Conservation (phyloP, 2,888 invertebrate species). For the Drosophila conformis region DNA sequence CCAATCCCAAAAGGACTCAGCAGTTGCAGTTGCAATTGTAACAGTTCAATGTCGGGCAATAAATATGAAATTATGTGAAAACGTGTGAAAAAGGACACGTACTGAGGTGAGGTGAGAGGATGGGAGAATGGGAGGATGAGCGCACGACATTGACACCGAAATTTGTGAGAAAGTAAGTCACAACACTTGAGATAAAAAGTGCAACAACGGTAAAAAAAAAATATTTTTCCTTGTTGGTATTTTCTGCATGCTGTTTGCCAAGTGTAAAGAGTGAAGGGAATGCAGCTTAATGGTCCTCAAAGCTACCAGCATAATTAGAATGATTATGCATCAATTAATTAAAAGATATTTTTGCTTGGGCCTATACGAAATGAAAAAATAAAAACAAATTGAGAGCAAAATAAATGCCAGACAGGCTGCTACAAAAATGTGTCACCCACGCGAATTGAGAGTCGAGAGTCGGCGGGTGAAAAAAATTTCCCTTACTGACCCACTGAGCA, state of each 20-base stretch:
- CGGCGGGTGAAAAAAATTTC: constrained; percentile 53
- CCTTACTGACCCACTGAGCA: constrained; percentile 67
- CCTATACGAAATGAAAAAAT: constrained; percentile 25
- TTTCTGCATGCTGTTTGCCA: constrained; percentile 5
- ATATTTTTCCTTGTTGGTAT: neutral
- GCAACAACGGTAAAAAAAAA: constrained; percentile 19
- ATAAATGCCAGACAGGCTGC: constrained; percentile 29
- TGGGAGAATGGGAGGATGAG: neutral
- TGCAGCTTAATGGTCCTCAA: constrained; percentile 39
- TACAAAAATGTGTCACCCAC: constrained; percentile 72
- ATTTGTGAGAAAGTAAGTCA: constrained; percentile 63
- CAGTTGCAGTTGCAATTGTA: constrained; percentile 31
- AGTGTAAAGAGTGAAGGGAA: constrained; percentile 7
- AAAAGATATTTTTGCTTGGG: constrained; percentile 62
- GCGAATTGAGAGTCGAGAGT: constrained; percentile 42
- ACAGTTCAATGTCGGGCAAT: constrained; percentile 68
- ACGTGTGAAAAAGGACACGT: constrained; percentile 36
- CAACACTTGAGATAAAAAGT: constrained; percentile 29
- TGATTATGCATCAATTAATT: constrained; percentile 74
- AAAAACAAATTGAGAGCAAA: constrained; percentile 31
- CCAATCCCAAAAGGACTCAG: neutral
- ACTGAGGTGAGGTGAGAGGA: constrained; percentile 1
- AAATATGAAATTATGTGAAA: constrained; percentile 64
- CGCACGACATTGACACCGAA: constrained; percentile 65
- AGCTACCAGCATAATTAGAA: constrained; percentile 57